These are phyloP conservation scores for Trichogramma evanescens DNA, from an alignment of 2,888 invertebrate species.

Conservation along the genomic window DNA sequence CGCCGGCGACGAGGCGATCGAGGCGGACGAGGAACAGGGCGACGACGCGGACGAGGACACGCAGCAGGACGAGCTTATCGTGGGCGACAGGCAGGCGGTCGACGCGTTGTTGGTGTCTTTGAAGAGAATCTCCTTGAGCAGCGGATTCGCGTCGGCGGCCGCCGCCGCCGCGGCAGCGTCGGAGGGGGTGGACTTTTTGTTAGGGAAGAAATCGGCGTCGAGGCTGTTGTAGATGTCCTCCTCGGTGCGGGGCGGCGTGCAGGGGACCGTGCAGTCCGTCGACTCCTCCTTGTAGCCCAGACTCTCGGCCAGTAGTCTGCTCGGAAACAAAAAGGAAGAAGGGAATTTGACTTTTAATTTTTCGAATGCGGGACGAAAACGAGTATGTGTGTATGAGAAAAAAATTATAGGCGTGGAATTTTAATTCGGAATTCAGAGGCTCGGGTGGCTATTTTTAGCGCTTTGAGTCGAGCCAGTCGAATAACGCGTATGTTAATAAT, in stretches of 20 bases:
- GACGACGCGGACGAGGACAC: constrained; percentile 2
- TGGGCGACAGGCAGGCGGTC: constrained; percentile 31
- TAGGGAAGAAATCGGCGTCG: constrained; percentile 42
- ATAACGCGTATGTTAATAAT: too few relatives aligned
- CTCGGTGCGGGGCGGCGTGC: constrained; percentile 43
- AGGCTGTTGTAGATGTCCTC: constrained; percentile 45
- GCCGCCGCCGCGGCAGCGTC: background rate
- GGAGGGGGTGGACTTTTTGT: constrained; percentile 24
- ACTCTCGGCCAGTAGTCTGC: constrained; percentile 42
- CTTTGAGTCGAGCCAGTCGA: too few relatives aligned
- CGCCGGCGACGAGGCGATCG: constrained; percentile 16
- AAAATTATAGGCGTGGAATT: background rate
- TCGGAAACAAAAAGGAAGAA: too few relatives aligned
- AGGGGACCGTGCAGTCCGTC: constrained; percentile 45
- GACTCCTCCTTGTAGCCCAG: constrained; percentile 44
- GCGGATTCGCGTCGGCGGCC: constrained; percentile 21
- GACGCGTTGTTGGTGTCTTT: constrained; percentile 27
- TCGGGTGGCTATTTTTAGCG: too few relatives aligned
- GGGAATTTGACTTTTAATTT: background rate
- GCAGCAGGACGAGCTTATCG: constrained; percentile 10
- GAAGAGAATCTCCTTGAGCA: constrained; percentile 41
- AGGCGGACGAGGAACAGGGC: constrained; percentile 19
- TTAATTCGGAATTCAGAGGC: background rate
- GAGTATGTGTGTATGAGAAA: background rate
- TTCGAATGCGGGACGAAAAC: background rate